Conservation (phyloP, 2,888 invertebrate genomes). For the Scrobipalpa atriplicella region DNA sequence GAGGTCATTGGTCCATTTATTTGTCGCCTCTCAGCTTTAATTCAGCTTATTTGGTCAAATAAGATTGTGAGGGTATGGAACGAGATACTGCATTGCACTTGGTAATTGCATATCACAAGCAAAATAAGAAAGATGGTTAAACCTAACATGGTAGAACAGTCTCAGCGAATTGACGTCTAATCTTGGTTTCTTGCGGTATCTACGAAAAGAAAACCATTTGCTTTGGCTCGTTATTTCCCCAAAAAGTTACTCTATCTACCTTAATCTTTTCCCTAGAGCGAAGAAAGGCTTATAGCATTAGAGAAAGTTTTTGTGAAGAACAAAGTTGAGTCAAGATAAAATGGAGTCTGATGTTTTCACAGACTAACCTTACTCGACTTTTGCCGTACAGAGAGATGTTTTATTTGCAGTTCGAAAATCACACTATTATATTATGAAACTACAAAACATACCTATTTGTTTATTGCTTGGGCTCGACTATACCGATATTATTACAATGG, state of each 20-base stretch:
- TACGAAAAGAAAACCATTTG: conserved; percentile 10
- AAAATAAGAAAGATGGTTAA: not conserved
- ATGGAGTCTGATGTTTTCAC: not conserved
- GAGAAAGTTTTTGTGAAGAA: conserved; percentile 8
- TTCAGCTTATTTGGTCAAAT: conserved; percentile 11
- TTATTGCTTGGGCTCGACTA: too few relatives aligned
- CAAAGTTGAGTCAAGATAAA: conserved; percentile 8
- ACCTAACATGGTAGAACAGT: not conserved
- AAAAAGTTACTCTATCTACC: conserved; percentile 3
- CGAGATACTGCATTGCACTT: not conserved
- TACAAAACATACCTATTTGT: too few relatives aligned
- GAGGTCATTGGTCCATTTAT: not conserved
- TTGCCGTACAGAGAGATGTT: not conserved
- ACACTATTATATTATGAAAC: too few relatives aligned
- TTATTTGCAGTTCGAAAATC: not conserved
- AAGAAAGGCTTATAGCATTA: conserved; percentile 18
- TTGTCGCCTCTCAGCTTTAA: not conserved
- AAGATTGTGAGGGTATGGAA: not conserved
- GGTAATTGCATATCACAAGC: not conserved
- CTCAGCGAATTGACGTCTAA: too few relatives aligned
- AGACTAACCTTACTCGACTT: not conserved
- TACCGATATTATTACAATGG: too few relatives aligned
- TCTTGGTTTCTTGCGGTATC: not conserved
- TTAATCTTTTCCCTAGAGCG: conserved; percentile 10
- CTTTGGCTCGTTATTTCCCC: not conserved